Evolutionary conservation across 2,113 vertebrate genomes (phyloP).

Genomic region (Tautogolabrus adspersus): DNA sequence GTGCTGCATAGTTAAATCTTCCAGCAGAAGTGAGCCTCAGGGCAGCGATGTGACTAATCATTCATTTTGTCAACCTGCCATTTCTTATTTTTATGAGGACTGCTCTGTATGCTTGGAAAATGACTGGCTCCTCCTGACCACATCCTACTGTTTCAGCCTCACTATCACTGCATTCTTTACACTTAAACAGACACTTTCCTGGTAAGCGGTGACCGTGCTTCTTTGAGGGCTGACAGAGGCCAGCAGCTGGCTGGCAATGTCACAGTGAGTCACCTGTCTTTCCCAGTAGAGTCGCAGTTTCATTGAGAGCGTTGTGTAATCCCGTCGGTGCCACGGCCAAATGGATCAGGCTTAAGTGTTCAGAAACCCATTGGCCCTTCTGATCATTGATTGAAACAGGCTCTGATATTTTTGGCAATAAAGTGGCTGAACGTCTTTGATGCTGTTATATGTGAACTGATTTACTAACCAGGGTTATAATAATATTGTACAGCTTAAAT

Average conservation of each 20-base stretch:
- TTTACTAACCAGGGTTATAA: too few species aligned
- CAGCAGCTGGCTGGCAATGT: slow-evolving; percentile 41
- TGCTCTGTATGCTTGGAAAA: slow-evolving; percentile 22
- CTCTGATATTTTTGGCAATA: neutral
- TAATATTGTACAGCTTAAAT: too few species aligned
- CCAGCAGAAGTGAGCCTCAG: neutral
- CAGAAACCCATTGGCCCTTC: slow-evolving; percentile 7
- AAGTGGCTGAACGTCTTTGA: neutral
- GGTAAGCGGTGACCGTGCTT: slow-evolving; percentile 23
- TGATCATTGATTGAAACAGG: neutral
- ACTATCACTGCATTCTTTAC: slow-evolving; percentile 38
- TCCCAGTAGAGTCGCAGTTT: slow-evolving; percentile 10
- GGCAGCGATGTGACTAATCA: neutral
- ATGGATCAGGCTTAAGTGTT: slow-evolving; percentile 5
- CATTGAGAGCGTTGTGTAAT: slow-evolving; percentile 21
- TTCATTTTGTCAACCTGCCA: neutral
- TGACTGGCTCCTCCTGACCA: slow-evolving; percentile 21
- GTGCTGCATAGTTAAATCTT: neutral
- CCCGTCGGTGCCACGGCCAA: slow-evolving; percentile 34
- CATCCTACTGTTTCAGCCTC: slow-evolving; percentile 22
- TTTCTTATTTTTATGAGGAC: neutral
- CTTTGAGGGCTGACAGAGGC: slow-evolving; percentile 6
- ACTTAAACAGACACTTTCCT: slow-evolving; percentile 42
- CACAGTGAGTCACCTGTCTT: slow-evolving; percentile 54
- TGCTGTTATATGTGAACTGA: neutral